A percentile compares a stretch with the other conserved stretches of the same genome.
phyloP scores from a whole-genome alignment of 2,888 invertebrate genomes.

The Acanthosepion lycidas region DNA sequence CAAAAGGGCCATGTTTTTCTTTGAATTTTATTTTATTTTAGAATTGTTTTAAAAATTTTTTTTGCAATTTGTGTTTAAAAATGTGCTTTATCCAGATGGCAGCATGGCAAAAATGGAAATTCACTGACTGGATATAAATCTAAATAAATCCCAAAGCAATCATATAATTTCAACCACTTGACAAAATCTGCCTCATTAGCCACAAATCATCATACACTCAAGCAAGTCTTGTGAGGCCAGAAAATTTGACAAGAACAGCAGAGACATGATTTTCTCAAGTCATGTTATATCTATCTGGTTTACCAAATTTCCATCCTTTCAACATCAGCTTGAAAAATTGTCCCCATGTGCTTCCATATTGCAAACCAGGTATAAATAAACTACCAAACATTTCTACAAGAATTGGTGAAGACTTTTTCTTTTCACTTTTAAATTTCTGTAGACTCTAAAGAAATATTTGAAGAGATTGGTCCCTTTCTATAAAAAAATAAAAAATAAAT shows the following conservation, averaged over 20 bases:
- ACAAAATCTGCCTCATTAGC: not conserved
- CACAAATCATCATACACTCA: not conserved
- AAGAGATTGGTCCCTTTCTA: not conserved
- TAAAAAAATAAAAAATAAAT: not conserved
- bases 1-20: not conserved
- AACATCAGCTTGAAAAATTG: not conserved
- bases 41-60: not conserved
- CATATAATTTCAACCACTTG: slow-evolving; percentile 1
- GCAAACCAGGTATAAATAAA: slow-evolving; percentile 8
- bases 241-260: not conserved
- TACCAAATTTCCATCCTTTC: slow-evolving; percentile 7
- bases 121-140: slow-evolving; percentile 33
- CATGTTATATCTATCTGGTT: not conserved
- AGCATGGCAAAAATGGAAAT: not conserved
- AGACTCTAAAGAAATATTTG: not conserved
- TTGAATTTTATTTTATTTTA: not conserved
- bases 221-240: not conserved
- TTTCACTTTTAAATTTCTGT: not conserved
- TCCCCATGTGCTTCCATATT: slow-evolving; percentile 21
- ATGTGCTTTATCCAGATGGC: slow-evolving; percentile 33
- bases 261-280: not conserved
- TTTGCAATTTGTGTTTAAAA: not conserved
- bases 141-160: not conserved
- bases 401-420: not conserved
- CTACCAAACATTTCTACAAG: not conserved